Evolutionary conservation across 2,888 invertebrate species (phyloP), one percentile per base, ranked within the genome.

Genomic region (Nebria salina): DNA sequence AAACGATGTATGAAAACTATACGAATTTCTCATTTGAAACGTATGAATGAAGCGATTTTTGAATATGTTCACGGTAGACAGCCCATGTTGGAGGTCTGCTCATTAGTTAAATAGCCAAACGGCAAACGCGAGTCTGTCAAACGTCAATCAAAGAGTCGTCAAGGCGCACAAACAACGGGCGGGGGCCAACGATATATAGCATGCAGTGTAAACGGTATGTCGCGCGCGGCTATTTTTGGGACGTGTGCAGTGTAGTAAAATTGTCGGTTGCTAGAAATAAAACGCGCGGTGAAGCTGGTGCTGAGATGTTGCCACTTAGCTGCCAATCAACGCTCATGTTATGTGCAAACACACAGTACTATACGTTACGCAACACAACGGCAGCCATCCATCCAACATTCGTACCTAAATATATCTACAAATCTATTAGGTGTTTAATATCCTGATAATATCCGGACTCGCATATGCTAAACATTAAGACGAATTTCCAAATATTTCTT

Each of bases 221-320:
- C n/a, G 42, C 34, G 34, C 43, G 42, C 43, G 20, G 41, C 73
- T 73, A 73, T 73, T 73, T 73, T 25, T 65, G 81, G 65, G 65
- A 65, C 65, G 75, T 20, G 75, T 66, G 64, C 70, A 34, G 34
- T 34, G 34, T 72, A 72, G 68, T 70, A 68, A 64, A 65, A 65
- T 75, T 26, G 75, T 54, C 72, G n/a, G 15, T 54, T 68, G 73
- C 41, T 43, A 73, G 73, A 73, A 73, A 41, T 73, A 73, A 73
- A 70, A 25, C 70, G 70, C 34, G 8, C 25, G 70, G 11, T 54
- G 54, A 34, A 11, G 54, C 54, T 54, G 70, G 70, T 70, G 70
- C 26, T 70, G 73, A 81, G 70, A 75, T 81, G 81, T 81, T 76
- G 76, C 81, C 81, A 81, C 81, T 81, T 81, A 76, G 72, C 81